Conservation (phyloP, 64 coral and sea anemone species). For the Catalaphyllia jardinei region DNA sequence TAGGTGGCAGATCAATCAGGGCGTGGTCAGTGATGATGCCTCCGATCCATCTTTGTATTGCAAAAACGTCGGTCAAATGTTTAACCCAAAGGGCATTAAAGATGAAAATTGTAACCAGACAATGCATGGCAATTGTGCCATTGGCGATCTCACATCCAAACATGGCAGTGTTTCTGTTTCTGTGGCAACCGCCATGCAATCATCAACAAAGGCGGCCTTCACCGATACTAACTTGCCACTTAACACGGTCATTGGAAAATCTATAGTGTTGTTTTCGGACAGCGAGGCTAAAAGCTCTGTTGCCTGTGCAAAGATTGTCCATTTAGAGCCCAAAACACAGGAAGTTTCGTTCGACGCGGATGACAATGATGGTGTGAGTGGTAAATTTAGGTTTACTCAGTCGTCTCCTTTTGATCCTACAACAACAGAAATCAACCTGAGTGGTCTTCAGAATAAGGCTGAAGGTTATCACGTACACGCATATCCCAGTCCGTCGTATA, state of each 20-base stretch:
- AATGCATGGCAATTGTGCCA: constrained; percentile 49
- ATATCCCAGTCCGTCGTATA: constrained; percentile 75
- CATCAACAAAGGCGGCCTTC: constrained; percentile 35
- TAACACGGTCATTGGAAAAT: constrained; percentile 47
- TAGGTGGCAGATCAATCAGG: constrained; percentile 51
- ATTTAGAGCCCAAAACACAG: constrained; percentile 26
- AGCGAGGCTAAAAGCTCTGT: constrained; percentile 18
- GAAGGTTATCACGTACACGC: constrained; percentile 79
- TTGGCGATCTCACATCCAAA: constrained; percentile 70
- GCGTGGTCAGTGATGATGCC: background rate
- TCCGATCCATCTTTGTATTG: constrained; percentile 40
- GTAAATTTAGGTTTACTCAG: constrained; percentile 70
- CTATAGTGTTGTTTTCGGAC: constrained; percentile 44
- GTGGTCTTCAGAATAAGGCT: constrained; percentile 38
- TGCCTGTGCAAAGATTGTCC: constrained; percentile 78
- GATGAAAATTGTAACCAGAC: constrained; percentile 24
- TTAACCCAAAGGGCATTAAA: constrained; percentile 44
- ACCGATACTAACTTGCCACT: constrained; percentile 75
- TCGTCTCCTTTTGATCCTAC: constrained; percentile 82
- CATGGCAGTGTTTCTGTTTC: constrained; percentile 37
- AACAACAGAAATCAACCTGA: constrained; percentile 34
- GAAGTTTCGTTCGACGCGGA: constrained; percentile 57
- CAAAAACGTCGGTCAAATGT: constrained; percentile 35
- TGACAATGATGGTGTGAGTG: constrained; percentile 60
- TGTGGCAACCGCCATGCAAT: constrained; percentile 7